A percentile compares a stretch with the other conserved stretches of the same genome.
Conservation (phyloP, 2,113 vertebrate genomes). For the Leptosomus discolor region DNA sequence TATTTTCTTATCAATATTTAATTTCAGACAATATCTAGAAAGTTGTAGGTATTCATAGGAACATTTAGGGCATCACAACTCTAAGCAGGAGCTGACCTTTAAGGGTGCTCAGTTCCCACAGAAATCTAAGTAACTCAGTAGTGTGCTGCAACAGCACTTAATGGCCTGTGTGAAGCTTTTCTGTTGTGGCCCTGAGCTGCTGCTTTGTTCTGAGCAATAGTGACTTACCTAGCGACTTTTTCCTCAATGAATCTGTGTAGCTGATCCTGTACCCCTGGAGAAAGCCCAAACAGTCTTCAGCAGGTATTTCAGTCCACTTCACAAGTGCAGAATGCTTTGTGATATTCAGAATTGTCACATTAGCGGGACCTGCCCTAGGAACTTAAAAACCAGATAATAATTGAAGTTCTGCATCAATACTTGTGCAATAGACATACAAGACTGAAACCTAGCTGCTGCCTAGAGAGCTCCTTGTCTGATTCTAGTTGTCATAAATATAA, state of each 20-base stretch:
- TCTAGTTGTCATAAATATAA: not conserved
- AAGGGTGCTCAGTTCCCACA: not conserved
- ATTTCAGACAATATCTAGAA: not conserved
- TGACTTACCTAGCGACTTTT: constrained; percentile 26
- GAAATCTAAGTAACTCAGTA: not conserved
- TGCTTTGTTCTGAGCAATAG: not conserved
- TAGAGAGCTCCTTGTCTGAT: not conserved
- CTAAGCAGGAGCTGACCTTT: not conserved
- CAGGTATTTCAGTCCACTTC: constrained; percentile 74
- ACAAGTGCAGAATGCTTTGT: constrained; percentile 71
- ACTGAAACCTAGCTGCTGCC: not conserved
- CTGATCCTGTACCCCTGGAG: constrained; percentile 77
- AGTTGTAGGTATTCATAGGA: not conserved
- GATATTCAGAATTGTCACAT: constrained; percentile 67
- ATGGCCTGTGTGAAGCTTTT: not conserved
- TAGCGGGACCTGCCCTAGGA: constrained; percentile 72
- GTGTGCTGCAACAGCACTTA: not conserved
- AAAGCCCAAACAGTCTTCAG: constrained; percentile 77
- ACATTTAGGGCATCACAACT: not conserved
- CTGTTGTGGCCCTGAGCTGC: not conserved
- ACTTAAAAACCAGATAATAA: constrained; percentile 34
- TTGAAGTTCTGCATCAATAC: not conserved
- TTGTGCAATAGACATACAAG: not conserved
- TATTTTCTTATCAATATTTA: not conserved
- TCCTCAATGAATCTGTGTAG: constrained; percentile 43